These are phyloP conservation scores for Ceratotherium simum DNA, from an alignment of 2,113 vertebrate genomes.

Conservation along the genomic window DNA sequence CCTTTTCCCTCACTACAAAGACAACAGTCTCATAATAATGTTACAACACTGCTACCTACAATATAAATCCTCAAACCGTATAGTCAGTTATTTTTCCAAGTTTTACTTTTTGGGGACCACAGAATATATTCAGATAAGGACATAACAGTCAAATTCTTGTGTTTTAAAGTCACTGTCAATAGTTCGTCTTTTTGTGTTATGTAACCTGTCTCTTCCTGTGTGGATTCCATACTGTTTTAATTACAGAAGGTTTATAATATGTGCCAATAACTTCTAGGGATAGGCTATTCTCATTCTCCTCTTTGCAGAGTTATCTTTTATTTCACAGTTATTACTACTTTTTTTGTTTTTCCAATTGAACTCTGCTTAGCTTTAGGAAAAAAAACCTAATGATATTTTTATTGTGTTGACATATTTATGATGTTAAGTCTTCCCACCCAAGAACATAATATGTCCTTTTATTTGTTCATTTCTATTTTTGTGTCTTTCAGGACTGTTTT, in stretches of 20 bases:
- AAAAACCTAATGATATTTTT: background rate
- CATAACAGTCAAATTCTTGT: background rate
- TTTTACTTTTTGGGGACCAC: background rate
- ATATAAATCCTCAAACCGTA: background rate
- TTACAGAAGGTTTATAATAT: background rate
- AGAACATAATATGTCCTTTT: background rate
- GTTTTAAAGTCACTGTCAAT: background rate
- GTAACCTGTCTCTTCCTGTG: background rate
- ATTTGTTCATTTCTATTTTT: conserved; percentile 23
- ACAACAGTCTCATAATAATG: background rate
- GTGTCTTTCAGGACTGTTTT: background rate
- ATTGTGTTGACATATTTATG: background rate
- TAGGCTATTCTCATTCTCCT: background rate
- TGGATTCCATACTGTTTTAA: background rate
- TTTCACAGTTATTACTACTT: background rate
- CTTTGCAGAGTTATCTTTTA: background rate
- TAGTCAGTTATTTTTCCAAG: background rate
- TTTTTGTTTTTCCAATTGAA: background rate
- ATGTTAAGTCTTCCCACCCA: background rate
- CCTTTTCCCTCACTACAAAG: background rate
- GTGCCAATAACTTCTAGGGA: background rate
- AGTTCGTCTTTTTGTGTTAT: background rate
- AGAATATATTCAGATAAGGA: background rate
- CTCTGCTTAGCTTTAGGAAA: background rate
- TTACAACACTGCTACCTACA: background rate